Percentiles rank a stretch among this genome's conserved stretches.
These are phyloP conservation scores for Ganaspis sp. DNA, from an alignment of 1,140 invertebrate genomes.

Conservation along the genomic window DNA sequence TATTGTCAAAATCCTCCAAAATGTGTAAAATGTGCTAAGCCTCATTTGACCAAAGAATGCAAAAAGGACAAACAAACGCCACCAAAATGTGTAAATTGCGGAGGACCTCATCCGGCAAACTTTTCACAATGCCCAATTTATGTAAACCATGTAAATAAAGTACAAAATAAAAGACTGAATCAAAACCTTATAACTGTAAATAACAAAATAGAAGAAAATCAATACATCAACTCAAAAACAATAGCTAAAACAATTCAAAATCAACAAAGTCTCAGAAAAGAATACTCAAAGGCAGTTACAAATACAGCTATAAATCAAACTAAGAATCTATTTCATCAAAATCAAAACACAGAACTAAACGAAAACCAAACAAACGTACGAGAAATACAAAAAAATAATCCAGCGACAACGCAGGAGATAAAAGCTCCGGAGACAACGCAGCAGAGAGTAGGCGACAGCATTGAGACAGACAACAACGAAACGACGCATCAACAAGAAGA, in stretches of 20 bases:
- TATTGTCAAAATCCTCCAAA: conserved; percentile 43
- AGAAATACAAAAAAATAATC: not conserved
- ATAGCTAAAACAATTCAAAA: no score
- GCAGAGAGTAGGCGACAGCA: not conserved
- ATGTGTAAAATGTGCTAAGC: conserved; percentile 41
- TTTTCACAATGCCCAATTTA: not conserved
- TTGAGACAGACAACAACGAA: no score
- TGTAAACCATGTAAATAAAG: not conserved
- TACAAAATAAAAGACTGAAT: not conserved
- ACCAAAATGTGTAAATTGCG: not conserved
- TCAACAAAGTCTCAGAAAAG: no score
- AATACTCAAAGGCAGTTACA: no score
- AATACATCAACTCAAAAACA: no score
- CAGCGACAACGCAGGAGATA: not conserved
- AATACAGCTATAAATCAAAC: no score
- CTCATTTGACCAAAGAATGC: conserved; percentile 27
- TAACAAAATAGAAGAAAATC: no score
- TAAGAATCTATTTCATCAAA: no score
- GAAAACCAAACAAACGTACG: no score
- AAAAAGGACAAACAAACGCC: not conserved
- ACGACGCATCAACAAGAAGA: not conserved
- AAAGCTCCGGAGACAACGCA: not conserved
- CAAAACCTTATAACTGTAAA: no score
- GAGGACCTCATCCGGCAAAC: not conserved
- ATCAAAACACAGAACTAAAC: no score